Base-by-base conservation (phyloP, 2,797 vertebrate species). In the Remorina albescens region DNA sequence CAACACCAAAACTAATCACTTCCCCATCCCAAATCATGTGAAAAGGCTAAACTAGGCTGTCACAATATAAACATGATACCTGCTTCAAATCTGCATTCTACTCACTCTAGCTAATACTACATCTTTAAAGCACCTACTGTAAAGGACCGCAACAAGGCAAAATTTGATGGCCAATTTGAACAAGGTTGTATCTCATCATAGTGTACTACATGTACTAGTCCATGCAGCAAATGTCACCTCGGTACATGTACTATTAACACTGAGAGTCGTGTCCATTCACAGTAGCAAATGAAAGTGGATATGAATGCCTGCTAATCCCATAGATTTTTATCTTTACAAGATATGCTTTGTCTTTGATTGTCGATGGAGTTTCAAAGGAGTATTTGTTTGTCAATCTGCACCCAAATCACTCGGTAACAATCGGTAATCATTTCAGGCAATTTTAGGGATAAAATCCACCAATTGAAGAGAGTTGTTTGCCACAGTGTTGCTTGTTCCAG, bases 381-480 rank as follows among this genome's bases (percentile, higher is more conserved):
- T 13, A 10, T 23, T 47, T 47, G 46, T 47, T n/a, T n/a, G n/a
- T n/a, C n/a, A n/a, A n/a, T n/a, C n/a, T n/a, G n/a, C n/a, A n/a
- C n/a, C n/a, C n/a, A n/a, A n/a, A n/a, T n/a, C n/a, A n/a, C n/a
- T n/a, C n/a, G n/a, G n/a, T n/a, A n/a, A 41, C 6, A 42, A 2
- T 26, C 28, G 42, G 25, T 15, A 1, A n/a, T 55, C 1, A 56
- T 50, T 64, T 61, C n/a, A n/a, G 49, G 26, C 49, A 47, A 18
- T 71, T 72, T 78, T 54, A 30, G 26, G 36, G 6, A 56, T 74
- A 51, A 67, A 78, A 78, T 57, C 66, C 10, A 39, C 47, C 4
- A 34, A 71, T 68, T 2, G 37, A 61, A 63, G 23, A 67, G 57
- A 44, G 53, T 78, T 51, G 54, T 74, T 64, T 74, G 39, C 21